phyloP scores from a whole-genome alignment of 1,140 invertebrate species.

The Sweltsa coloradensis region DNA sequence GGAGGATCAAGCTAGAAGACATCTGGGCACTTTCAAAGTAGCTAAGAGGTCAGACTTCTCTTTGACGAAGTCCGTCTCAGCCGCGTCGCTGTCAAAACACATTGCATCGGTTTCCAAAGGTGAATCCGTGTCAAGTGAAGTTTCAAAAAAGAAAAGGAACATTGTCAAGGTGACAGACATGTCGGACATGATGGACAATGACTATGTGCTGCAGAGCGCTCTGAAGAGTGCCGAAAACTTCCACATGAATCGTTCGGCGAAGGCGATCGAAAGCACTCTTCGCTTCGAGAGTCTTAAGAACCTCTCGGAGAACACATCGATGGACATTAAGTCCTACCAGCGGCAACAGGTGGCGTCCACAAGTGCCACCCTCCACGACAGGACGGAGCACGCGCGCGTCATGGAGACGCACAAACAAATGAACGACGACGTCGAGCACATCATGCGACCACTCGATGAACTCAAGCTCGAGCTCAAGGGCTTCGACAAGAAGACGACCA shows the following conservation, averaged over 20 bases:
- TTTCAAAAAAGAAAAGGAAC: conserved; percentile 32
- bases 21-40: conserved; percentile 40
- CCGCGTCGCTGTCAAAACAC: conserved; percentile 48
- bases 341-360: conserved; percentile 20
- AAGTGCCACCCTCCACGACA: conserved; percentile 25
- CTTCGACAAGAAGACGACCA: conserved; percentile 44
- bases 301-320: conserved; percentile 32
- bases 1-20: conserved; percentile 49
- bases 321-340: conserved; percentile 29
- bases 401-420: conserved; percentile 27
- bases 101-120: conserved; percentile 37
- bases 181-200: too few relatives aligned
- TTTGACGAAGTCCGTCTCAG: conserved; percentile 48
- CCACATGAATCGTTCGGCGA: conserved; percentile 49
- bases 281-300: conserved; percentile 42
- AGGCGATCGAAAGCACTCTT: conserved; percentile 51
- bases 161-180: too few relatives aligned
- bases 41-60: conserved; percentile 50
- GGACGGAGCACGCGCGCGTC: conserved; percentile 26
- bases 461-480: conserved; percentile 45
- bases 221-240: too few relatives aligned
- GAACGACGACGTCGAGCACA: conserved; percentile 35
- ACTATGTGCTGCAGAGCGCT: too few relatives aligned
- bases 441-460: conserved; percentile 37
- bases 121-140: conserved; percentile 11